Base-by-base conservation (phyloP, 2,113 vertebrate species). In the Percopsis transmontana region DNA sequence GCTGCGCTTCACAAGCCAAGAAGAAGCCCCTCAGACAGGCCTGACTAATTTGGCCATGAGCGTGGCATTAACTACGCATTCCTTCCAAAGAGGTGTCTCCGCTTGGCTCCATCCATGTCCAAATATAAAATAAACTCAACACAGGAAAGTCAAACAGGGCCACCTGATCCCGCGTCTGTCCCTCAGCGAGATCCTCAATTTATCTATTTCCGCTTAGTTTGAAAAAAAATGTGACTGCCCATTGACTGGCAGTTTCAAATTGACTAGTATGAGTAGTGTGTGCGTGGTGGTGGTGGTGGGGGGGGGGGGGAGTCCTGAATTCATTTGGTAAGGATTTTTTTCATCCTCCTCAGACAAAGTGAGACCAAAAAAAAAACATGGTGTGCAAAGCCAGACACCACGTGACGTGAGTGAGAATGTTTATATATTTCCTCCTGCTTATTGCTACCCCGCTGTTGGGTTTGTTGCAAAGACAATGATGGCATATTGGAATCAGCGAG, bases 21-120 rank as follows among this genome's bases (percentile, higher is more conserved):
- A 77, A 57, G 72, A 76, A 63, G 81, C 52, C 68, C 71, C 69
- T 69, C 55, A 42, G 57, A 33, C 67, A 68, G 74, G 62, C 76
- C 75, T 84, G 74, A 87, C 85, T 85, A 82, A 88, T 84, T 87
- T 86, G 80, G 71, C 70, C 73, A 70, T 80, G 80, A 87, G 85
- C 72, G 47, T 77, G 76, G 73, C 83, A 86, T 88, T 89, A 86
- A 87, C 76, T 79, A 76, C 68, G 80, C 86, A 89, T 91, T 91
- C 85, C 80, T 88, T 79, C 76, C 45, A 56, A 85, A 70, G 74
- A 48, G 54, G 60, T 27, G 52, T 66, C 66, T 81, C 73, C 40
- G 63, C 72, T 68, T 65, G 62, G 64, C 66, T 68, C 52, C 44
- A 42, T 67, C 5, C 54, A 70, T 50, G 64, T 68, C 45, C 58